Evolutionary conservation across 2,113 vertebrate species (phyloP).

Genomic region (Gallinago jamesoni): DNA sequence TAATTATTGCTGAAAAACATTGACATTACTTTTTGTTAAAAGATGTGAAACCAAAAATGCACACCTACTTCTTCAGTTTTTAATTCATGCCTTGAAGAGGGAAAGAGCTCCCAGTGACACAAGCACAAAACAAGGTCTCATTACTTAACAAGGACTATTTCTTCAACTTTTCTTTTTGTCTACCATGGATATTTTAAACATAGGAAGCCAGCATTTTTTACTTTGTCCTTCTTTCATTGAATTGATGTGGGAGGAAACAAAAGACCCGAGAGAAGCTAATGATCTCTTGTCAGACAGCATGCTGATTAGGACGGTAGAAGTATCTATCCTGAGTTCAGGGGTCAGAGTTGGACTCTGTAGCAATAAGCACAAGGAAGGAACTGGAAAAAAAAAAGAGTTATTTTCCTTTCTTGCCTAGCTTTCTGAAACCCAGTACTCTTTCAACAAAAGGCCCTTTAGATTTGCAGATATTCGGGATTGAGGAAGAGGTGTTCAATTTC

Average conservation of each 20-base stretch:
- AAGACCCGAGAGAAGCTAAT: not conserved
- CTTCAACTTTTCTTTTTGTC: not conserved
- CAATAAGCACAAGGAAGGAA: not conserved
- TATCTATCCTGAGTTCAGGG: not conserved
- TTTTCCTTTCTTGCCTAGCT: not conserved
- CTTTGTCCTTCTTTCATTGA: not conserved
- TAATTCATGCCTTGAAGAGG: not conserved
- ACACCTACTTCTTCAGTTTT: not conserved
- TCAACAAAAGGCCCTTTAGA: not conserved
- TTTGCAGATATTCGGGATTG: not conserved
- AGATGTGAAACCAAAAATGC: not conserved
- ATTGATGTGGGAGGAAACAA: not conserved
- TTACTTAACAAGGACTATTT: not conserved
- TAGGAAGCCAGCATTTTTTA: not conserved
- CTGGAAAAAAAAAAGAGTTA: not conserved
- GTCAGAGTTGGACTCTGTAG: not conserved
- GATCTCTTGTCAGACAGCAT: not conserved
- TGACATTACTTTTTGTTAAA: not conserved
- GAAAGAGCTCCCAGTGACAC: not conserved
- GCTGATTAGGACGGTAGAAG: not conserved
- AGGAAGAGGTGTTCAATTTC: constrained; percentile 19
- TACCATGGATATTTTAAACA: not conserved
- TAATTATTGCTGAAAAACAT: not conserved
- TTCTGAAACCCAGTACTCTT: not conserved
- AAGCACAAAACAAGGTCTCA: not conserved